Base-by-base conservation (phyloP, 2,888 invertebrate species). In the Salpingus planirostris region DNA sequence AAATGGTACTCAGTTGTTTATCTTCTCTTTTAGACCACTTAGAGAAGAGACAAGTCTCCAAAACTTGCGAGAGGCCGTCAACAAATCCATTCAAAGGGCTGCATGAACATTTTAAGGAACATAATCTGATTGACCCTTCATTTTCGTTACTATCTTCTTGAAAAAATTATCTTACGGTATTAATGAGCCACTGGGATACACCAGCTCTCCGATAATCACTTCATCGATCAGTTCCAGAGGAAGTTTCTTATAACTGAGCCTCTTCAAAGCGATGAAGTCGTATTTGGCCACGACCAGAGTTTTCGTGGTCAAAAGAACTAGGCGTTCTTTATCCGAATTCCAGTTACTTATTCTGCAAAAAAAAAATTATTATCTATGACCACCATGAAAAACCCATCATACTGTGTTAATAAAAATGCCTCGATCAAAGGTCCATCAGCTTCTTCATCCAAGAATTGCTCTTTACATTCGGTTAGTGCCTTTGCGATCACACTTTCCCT, bases 301-400 rank as follows among this genome's bases (percentile, higher is more conserved):
- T 47, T 78, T 72, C n/a, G 80, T 76, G 2, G 84, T 82, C 13
- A 90, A 65, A 8, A 88, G 59, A 2, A 88, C 68, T 21, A 90
- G 71, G 28, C 86, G 71, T 62, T 90, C 90, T 50, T 82, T 80
- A 57, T 90, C 88, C 53, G 81, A 78, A 55, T 89, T 87, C 89
- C 89, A 90, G 40, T 86, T 70, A 49, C 84, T 87, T 50, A 90
- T 87, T 60, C 89, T 89, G 60, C 11, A 71, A 63, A 44, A 24
- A 33, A 38, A 2, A 32, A 15, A 24, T 22, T 2, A 8, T n/a
- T 23, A 10, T 27, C 10, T 31, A 29, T 22, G 11, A 15, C 7
- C 12, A 2, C 3, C 21, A 11, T n/a, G n/a, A n/a, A n/a, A n/a
- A n/a, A 24, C 11, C 6, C 4, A 24, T 68, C 77, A 65, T 69